Evolutionary conservation across 1,140 invertebrate species (phyloP).

Genomic region (Heliconius himera): DNA sequence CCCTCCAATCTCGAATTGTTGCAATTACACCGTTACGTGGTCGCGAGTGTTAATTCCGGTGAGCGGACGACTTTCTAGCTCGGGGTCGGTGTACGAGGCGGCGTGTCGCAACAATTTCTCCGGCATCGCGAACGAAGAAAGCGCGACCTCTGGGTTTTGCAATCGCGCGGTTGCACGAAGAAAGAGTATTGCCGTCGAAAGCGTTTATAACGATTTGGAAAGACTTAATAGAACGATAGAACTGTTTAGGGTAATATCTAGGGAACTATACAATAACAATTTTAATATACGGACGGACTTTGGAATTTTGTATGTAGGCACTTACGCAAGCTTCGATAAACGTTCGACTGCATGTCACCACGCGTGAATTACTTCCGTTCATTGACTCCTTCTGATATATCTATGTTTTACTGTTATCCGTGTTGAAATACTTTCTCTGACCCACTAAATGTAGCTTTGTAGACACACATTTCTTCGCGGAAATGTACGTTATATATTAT

Average conservation of each 20-base stretch:
- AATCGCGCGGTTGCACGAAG: constrained; percentile 63
- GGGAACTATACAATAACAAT: background rate
- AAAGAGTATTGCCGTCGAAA: constrained; percentile 69
- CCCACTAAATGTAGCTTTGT: constrained; percentile 47
- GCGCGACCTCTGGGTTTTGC: constrained; percentile 79
- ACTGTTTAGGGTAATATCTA: background rate
- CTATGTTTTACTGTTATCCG: constrained; percentile 51
- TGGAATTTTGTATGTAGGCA: constrained; percentile 67
- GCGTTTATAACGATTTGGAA: constrained; percentile 41
- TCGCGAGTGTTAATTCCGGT: constrained; percentile 74
- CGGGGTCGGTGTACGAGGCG: constrained; percentile 78
- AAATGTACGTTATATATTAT: background rate
- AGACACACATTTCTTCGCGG: background rate
- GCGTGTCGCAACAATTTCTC: constrained; percentile 81
- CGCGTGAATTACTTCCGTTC: constrained; percentile 80
- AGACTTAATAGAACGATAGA: background rate
- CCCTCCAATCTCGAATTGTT: constrained; percentile 67
- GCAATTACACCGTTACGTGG: constrained; percentile 79
- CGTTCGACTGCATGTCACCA: constrained; percentile 71
- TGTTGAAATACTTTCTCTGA: constrained; percentile 71
- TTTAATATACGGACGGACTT: constrained; percentile 38
- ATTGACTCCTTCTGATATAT: constrained; percentile 79
- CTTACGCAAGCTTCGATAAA: constrained; percentile 76
- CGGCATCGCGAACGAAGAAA: constrained; percentile 79
- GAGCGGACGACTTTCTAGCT: constrained; percentile 80